These are phyloP conservation scores for Leptobrachium leishanense DNA, from an alignment of 2,113 vertebrate species.

Conservation along the genomic window DNA sequence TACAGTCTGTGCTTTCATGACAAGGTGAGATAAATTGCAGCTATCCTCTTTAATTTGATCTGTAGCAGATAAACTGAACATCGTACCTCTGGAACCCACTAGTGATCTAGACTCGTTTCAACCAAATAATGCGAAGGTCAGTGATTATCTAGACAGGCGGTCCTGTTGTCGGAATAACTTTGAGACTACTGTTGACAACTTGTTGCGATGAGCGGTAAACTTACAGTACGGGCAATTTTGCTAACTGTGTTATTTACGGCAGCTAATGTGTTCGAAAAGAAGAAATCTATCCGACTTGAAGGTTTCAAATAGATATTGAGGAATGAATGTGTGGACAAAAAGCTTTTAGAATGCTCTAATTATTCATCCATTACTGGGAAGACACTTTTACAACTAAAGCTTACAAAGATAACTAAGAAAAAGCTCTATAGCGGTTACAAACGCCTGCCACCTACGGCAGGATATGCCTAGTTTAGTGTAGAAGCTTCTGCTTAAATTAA, in stretches of 20 bases:
- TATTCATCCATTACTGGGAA: too few relatives aligned
- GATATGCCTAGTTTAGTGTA: too few relatives aligned
- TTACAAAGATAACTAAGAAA: too few relatives aligned
- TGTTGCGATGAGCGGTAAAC: conserved; percentile 61
- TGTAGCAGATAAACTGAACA: conserved; percentile 66
- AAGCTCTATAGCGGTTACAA: too few relatives aligned
- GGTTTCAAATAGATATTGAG: too few relatives aligned
- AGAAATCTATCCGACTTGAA: too few relatives aligned
- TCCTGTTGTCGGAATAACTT: conserved; percentile 67
- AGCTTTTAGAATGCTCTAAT: too few relatives aligned
- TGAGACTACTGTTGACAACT: conserved; percentile 60
- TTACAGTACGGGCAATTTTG: conserved; percentile 68
- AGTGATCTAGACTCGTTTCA: conserved; percentile 66
- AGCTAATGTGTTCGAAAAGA: conserved; percentile 54
- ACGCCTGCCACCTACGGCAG: too few relatives aligned
- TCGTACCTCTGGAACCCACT: conserved; percentile 56
- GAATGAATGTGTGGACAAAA: too few relatives aligned
- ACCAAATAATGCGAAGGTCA: conserved; percentile 68
- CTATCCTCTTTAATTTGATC: conserved; percentile 74
- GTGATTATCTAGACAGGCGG: conserved; percentile 68
- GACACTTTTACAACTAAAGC: too few relatives aligned
- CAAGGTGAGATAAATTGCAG: conserved; percentile 73
- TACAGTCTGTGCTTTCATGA: conserved; percentile 63
- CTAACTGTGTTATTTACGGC: conserved; percentile 71
- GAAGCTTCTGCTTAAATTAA: too few relatives aligned